Percentiles rank a stretch among this genome's conserved stretches.
Evolutionary conservation across 2,113 vertebrate species (phyloP).

Genomic region (Otus sunia): DNA sequence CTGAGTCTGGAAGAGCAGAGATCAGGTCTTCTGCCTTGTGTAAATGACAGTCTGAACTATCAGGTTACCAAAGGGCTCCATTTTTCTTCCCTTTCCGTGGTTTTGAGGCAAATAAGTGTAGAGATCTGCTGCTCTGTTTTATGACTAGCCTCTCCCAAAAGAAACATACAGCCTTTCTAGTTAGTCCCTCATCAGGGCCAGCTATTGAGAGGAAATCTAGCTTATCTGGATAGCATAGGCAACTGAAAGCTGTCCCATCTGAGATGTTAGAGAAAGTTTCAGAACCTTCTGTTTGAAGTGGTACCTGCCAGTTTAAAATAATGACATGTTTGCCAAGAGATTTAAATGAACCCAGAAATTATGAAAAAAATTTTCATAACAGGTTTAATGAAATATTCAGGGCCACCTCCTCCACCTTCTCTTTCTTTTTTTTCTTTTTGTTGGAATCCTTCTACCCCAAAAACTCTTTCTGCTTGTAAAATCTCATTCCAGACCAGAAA

Average conservation of each 20-base stretch:
- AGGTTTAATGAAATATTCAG: neutral
- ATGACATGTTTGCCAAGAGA: neutral
- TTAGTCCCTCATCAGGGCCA: neutral
- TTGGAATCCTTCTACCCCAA: neutral
- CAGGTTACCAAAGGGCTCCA: rapidly evolving
- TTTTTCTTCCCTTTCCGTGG: neutral
- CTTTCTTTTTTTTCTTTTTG: neutral
- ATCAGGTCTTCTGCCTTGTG: neutral
- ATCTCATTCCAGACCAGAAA: neutral
- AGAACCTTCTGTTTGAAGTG: neutral
- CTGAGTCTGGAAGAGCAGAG: neutral
- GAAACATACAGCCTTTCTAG: neutral
- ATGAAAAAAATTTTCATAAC: neutral
- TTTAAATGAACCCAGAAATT: neutral
- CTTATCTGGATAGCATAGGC: neutral
- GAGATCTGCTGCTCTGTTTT: neutral
- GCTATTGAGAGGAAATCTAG: neutral
- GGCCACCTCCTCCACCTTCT: neutral
- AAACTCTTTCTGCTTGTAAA: neutral
- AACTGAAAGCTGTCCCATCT: neutral
- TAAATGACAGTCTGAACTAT: neutral
- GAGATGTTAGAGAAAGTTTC: neutral
- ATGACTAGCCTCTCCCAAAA: neutral
- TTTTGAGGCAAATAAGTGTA: neutral
- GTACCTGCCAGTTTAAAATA: neutral